Evolutionary conservation across 2,797 vertebrate genomes (phyloP), one percentile per base, ranked within the genome.

Genomic region (Sternotherus odoratus): DNA sequence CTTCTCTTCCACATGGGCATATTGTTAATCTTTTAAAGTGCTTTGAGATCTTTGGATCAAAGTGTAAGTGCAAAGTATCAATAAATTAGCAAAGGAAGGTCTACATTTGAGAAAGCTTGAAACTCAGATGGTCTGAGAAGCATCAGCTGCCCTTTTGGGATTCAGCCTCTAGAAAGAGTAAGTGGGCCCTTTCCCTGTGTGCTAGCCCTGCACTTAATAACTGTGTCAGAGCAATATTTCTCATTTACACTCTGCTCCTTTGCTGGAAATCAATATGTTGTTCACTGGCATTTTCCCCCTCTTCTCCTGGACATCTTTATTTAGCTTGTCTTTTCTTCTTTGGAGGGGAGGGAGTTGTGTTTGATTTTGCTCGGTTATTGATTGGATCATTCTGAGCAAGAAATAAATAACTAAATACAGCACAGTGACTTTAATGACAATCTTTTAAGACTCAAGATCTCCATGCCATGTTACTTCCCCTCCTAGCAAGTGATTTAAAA

Each of bases 211-310:
- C 95, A 94, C 92, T 97, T 97, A 95, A 96, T 97, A 98, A 96
- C 87, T 95, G 83, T 97, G 95, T 97, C 96, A 96, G 95, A 97
- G 97, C 91, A 97, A 96, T 97, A 98, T 97, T 98, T 98, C 98
- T 97, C 96, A 98, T 98, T 98, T 98, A 97, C 83, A 97, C 93
- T 96, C 96, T 96, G 89, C 88, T 94, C 94, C 94, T 97, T 96
- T 95, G 91, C 97, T 97, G 97, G 89, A 97, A 98, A 98, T 97
- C 97, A 97, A 97, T 98, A 97, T 94, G 95, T 97, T 87, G 50
- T 97, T 97, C 97, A 57, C 89, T 96, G 89, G 95, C 94, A 95
- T 95, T 93, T 83, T n/a, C 39, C 48, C 43, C 28, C 60, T 23
- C 49, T 86, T 94, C 97, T 97, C 79, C 82, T 93, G 88, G 94